These are phyloP conservation scores for Porites evermanni DNA, from an alignment of 92 coral and sea anemone genomes.

Conservation along the genomic window DNA sequence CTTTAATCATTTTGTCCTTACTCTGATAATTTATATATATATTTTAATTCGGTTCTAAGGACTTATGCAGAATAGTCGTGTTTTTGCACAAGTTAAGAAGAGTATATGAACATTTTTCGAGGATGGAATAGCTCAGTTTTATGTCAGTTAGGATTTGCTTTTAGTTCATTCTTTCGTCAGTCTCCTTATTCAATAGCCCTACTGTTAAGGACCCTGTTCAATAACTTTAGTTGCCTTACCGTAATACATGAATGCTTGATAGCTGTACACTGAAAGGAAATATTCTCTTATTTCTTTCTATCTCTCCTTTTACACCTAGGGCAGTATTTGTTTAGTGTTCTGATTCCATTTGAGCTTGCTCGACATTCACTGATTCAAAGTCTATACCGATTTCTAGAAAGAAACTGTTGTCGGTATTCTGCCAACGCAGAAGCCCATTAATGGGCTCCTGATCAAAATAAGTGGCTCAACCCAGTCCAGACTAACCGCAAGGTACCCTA, in stretches of 20 bases:
- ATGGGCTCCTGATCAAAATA: neutral
- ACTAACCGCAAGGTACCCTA: constrained; percentile 4
- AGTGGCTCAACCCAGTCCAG: neutral
- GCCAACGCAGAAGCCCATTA: neutral
- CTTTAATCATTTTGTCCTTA: too few species aligned
- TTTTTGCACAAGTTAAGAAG: too few species aligned
- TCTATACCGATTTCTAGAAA: neutral
- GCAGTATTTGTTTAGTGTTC: neutral
- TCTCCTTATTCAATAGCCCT: too few species aligned
- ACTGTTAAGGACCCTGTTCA: neutral
- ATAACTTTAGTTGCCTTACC: neutral
- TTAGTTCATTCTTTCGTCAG: too few species aligned
- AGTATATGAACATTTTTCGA: too few species aligned
- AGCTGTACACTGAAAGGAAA: neutral
- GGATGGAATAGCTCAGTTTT: too few species aligned
- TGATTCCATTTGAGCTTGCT: neutral
- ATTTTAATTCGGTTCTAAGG: too few species aligned
- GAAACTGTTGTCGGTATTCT: neutral
- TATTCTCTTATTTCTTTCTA: neutral
- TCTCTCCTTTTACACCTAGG: neutral
- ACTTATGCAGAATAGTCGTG: too few species aligned
- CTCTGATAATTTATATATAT: too few species aligned
- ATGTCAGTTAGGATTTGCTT: too few species aligned
- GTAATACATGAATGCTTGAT: neutral
- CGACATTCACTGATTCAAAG: neutral